phyloP scores from a whole-genome alignment of 2,113 vertebrate genomes.

The Speoplatyrhinus poulsoni region DNA sequence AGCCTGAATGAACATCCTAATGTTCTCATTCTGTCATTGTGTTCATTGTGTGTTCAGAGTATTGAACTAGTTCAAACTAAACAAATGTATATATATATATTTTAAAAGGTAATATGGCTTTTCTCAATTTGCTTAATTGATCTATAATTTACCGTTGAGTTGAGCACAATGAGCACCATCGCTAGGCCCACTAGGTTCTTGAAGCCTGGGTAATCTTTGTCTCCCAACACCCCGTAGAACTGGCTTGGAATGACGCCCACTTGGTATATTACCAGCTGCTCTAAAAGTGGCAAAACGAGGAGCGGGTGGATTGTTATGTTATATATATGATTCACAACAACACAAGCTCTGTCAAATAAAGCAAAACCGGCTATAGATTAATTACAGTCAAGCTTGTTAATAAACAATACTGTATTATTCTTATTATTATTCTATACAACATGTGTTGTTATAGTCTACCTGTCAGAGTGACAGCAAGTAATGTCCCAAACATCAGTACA shows the following conservation, averaged over 20 bases:
- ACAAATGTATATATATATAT: neutral
- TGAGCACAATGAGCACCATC: conserved; percentile 83
- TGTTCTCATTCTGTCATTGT: no score
- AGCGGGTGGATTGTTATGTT: conserved; percentile 4
- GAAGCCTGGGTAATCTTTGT: conserved; percentile 83
- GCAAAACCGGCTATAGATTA: neutral
- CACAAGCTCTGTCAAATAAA: neutral
- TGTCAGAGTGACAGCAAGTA: conserved; percentile 84
- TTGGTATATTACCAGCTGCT: conserved; percentile 94
- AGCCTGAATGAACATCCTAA: no score
- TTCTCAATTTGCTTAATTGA: neutral
- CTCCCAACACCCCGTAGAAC: conserved; percentile 88
- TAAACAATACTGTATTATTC: neutral
- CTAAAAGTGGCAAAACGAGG: conserved; percentile 64
- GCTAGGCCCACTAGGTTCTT: conserved; percentile 78
- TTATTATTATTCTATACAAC: no score
- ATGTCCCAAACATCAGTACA: conserved; percentile 88
- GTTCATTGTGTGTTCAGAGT: neutral
- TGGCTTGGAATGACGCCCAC: conserved; percentile 93
- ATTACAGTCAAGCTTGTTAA: no score
- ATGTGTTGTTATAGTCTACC: conserved; percentile 70
- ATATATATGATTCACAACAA: neutral
- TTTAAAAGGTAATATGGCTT: no score
- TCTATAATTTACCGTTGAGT: conserved; percentile 83
- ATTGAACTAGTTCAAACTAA: neutral